Percentiles rank a stretch among this genome's conserved stretches.
Conservation (phyloP, 2,113 vertebrate species). For the Colius striatus region DNA sequence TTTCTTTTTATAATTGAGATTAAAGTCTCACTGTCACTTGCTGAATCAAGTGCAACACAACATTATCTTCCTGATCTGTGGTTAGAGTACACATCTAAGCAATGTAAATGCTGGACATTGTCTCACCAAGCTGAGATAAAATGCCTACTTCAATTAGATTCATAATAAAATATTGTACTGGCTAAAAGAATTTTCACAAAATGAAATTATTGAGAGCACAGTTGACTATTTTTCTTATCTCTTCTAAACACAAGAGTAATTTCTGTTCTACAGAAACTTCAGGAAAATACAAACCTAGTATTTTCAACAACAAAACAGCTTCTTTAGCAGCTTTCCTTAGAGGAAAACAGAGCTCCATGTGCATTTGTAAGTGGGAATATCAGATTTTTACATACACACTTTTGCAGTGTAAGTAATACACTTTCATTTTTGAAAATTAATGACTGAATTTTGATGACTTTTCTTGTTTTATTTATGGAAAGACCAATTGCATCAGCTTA, state of each 20-base stretch:
- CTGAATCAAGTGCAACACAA: constrained; percentile 21
- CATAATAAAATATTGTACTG: background rate
- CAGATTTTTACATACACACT: background rate
- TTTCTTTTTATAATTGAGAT: constrained; percentile 20
- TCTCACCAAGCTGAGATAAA: constrained; percentile 2
- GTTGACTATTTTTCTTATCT: background rate
- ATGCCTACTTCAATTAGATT: background rate
- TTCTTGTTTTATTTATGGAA: background rate
- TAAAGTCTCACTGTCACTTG: background rate
- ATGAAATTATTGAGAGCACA: background rate
- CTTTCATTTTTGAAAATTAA: background rate
- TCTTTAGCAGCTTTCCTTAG: background rate
- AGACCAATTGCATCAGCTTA: background rate
- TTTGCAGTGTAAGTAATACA: background rate
- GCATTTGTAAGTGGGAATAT: background rate
- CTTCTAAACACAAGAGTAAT: constrained; percentile 2
- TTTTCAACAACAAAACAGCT: background rate
- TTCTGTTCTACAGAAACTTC: background rate
- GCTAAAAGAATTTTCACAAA: constrained; percentile 9
- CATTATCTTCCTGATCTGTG: background rate
- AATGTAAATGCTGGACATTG: background rate
- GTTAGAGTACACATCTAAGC: background rate
- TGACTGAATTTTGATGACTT: background rate
- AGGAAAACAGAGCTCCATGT: background rate
- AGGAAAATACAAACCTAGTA: background rate